Base-by-base conservation (phyloP, 2,888 invertebrate genomes). In the Orthosia gothica region DNA sequence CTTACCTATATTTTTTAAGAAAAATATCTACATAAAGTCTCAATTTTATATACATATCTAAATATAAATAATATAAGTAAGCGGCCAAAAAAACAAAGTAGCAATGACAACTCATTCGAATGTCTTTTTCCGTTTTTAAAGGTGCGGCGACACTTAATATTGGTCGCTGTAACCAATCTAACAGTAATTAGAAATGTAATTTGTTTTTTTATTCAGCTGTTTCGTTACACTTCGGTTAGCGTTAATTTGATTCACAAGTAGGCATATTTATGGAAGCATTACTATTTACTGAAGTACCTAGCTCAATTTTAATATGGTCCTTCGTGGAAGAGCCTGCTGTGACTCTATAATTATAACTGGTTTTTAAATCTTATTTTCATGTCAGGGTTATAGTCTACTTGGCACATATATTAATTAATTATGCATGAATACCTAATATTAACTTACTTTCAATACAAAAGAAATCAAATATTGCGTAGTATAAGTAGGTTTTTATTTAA, bases 181-280 rank as follows among this genome's bases (percentile, higher is more conserved):
- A 50, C 65, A 57, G 62, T 45, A 82, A 82, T 70, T 70, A 77
- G 45, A 70, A 66, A 62, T 13, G 15, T 58, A 32, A 58, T 77
- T 73, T 18, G 15, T 23, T 59, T 82, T 76, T 80, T 74, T 82
- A 70, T 49, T 32, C 26, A 15, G 11, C n/a, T 62, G 18, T 66
- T 70, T 62, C 20, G 77, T 55, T n/a, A 59, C 66, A 58, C 62
- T 58, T 52, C 49, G 63, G 57, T 69, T 49, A 50, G 12, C 61
- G 49, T 45, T 73, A 16, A 73, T 57, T 23, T 52, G 4, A 57
- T 12, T 49, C 23, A 47, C 13, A 66, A 52, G 18, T 58, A 40
- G 11, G 7, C 47, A 54, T 32, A 58, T 7, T 50, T 52, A n/a
- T 23, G 15, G 12, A 49, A 18, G 18, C 23, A 47, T 49, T 49